Base-by-base conservation (phyloP, 2,797 vertebrate genomes). In the Monodelphis domestica region DNA sequence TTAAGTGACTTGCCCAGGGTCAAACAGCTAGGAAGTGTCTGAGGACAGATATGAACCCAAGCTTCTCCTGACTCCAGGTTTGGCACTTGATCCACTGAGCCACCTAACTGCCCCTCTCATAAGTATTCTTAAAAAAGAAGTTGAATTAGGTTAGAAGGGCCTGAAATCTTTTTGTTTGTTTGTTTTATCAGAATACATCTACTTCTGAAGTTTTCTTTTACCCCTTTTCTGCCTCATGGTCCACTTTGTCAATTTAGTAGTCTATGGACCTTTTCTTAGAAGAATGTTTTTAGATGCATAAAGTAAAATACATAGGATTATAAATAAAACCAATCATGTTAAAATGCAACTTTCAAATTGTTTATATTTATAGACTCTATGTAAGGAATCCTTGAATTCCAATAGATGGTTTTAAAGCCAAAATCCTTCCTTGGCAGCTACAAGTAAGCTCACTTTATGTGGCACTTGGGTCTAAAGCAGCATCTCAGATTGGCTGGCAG, bases 401-500 rank as follows among this genome's bases (percentile, higher is more conserved):
- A 78, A 84, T 11, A 50, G 38, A 84, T 84, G 21, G 28, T 53
- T 54, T 94, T 92, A 91, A 92, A 33, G 51, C 15, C 90, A 94
- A 93, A 21, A 70, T 51, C 88, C 87, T 84, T 63, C n/a, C 33
- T 89, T 33, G 53, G 26, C 45, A 92, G 89, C 28, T 78, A 10
- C 51, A 87, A 89, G 38, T 89, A 33, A 51, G 45, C 45, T 91
- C 95, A 45, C 87, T 84, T 95, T 96, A 90, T 91, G 63, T 95
- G 88, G 57, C 91, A 59, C 51, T 84, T 84, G 21, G 38, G 1
- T 84, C 38, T 45, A 84, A 50, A 26, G 7, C 10, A 84, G 7
- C 4, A 10, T 28, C 12, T 95, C 53, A 50, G 51, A 30, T 91
- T 94, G 90, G 57, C 94, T 92, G 95, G 88, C 53, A 90, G 92